Percentiles rank a stretch among this genome's conserved stretches.
Evolutionary conservation across 2,888 invertebrate genomes (phyloP).

Genomic region (Frankliniella intonsa): DNA sequence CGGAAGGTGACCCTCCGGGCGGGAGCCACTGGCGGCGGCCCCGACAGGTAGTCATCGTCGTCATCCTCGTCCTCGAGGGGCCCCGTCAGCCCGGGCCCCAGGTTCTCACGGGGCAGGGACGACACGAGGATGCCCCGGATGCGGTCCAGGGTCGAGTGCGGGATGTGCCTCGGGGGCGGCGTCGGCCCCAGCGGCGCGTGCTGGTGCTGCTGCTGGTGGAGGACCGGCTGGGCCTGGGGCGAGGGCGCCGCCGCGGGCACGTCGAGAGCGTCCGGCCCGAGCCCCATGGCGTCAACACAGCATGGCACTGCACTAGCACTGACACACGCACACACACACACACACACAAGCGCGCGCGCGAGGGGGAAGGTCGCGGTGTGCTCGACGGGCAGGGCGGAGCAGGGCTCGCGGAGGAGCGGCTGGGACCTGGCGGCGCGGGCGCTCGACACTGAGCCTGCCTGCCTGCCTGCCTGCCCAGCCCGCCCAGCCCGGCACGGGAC

Average conservation of each 20-base stretch:
- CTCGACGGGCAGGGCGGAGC: too few relatives aligned
- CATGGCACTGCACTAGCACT: neutral
- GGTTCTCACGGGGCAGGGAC: constrained; percentile 55
- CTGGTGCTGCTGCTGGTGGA: neutral
- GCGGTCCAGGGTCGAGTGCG: constrained; percentile 52
- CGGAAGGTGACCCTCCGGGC: constrained; percentile 34
- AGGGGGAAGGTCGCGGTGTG: neutral
- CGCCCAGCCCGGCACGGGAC: too few relatives aligned
- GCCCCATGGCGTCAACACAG: neutral
- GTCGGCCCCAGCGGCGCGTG: constrained; percentile 12
- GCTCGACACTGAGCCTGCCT: too few relatives aligned
- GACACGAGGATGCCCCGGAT: constrained; percentile 54
- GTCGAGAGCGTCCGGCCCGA: neutral
- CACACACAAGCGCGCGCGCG: neutral
- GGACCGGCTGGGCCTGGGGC: constrained; percentile 31
- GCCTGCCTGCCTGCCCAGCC: too few relatives aligned
- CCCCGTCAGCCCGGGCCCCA: constrained; percentile 49
- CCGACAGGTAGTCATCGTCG: constrained; percentile 34
- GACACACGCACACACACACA: constrained; percentile 1
- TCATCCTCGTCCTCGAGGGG: constrained; percentile 41
- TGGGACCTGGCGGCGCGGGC: too few relatives aligned
- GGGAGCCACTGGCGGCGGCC: constrained; percentile 37
- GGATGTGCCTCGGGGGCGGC: constrained; percentile 34
- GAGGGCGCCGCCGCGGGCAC: constrained; percentile 7
- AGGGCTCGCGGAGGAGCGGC: too few relatives aligned